A percentile compares a stretch with the other conserved stretches of the same genome.
Conservation (phyloP, 1,140 invertebrate genomes). For the Harpegnathos saltator region DNA sequence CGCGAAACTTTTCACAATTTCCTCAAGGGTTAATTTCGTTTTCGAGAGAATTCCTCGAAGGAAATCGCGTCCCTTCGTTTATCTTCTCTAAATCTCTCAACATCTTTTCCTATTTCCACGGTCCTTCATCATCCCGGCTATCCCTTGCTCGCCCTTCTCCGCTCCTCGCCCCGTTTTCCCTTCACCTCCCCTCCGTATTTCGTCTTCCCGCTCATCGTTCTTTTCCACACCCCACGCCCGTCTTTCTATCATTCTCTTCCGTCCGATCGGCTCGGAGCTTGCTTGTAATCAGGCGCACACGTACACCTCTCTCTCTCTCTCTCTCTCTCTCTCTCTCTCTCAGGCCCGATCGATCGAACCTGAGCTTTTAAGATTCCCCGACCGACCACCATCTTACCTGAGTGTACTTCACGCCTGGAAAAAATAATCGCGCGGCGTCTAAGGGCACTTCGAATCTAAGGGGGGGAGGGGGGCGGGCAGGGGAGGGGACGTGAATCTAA, state of each 20-base stretch:
- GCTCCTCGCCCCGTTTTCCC: background rate
- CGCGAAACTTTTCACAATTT: conserved; percentile 46
- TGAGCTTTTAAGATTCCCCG: conserved; percentile 60
- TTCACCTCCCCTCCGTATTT: conserved; percentile 11
- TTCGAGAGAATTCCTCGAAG: conserved; percentile 37
- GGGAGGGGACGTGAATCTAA: background rate
- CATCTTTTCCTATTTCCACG: conserved; percentile 45
- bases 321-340: too few species aligned
- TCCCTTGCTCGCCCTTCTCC: conserved; percentile 23
- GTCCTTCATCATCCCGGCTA: conserved; percentile 28
- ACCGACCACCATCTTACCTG: conserved; percentile 51
- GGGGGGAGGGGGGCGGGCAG: too few species aligned
- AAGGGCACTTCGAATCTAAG: conserved; percentile 9
- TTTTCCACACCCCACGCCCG: background rate
- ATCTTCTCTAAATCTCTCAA: conserved; percentile 53
- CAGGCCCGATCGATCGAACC: conserved; percentile 67
- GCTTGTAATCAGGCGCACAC: conserved; percentile 67
- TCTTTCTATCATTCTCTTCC: conserved; percentile 65
- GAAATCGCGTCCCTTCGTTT: conserved; percentile 52
- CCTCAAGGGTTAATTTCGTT: conserved; percentile 36
- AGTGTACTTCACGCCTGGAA: conserved; percentile 32
- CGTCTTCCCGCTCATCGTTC: conserved; percentile 18
- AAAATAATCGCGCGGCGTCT: background rate
- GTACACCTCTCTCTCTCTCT: conserved; percentile 52
- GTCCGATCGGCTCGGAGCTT: conserved; percentile 60